Base-by-base conservation (phyloP, 2,888 invertebrate species). In the Cyaniris semiargus region DNA sequence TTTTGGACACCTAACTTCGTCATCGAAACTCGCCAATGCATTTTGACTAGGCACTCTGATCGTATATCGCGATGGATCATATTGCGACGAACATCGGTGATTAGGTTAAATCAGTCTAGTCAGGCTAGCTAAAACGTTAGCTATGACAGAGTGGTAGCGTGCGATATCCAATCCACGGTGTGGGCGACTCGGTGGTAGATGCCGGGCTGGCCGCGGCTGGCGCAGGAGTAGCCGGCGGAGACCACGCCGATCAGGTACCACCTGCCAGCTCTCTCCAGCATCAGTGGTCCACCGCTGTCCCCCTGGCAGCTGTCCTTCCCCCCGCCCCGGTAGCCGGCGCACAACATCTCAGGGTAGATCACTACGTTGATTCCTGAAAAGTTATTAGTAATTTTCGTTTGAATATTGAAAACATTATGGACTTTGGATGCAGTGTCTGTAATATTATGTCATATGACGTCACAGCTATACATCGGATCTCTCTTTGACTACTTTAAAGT, bases 291-390 rank as follows among this genome's bases (percentile, higher is more conserved):
- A 0, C 98, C 98, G 70, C 97, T 97, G 90, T 97, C 97, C 0
- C 97, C 97, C 94, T 97, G 95, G 80, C 94, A 94, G 81, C 96
- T 96, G 89, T 97, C 97, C 84, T 97, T 96, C 48, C 98, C 98
- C 0, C 98, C 98, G 38, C 96, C 96, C 76, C 97, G 95, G 88
- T 98, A 98, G 3, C 98, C 98, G 0, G 98, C 98, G 87, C 98
- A 98, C 89, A 98, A 96, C 98, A 98, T 98, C 90, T 98, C 98
- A 70, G 98, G 98, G 89, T 98, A 98, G 85, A 98, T 98, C 21
- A 98, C 97, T 66, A 97, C 97, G 86, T 97, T 97, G 84, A 97
- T 97, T 76, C 97, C 97, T 94, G 88, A 27, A 88, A 85, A 60
- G 31, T 75, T 53, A 1, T n/a, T n/a, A n/a, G n/a, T n/a, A n/a